phyloP scores from a whole-genome alignment of 1,140 invertebrate genomes.

The Apis laboriosa region DNA sequence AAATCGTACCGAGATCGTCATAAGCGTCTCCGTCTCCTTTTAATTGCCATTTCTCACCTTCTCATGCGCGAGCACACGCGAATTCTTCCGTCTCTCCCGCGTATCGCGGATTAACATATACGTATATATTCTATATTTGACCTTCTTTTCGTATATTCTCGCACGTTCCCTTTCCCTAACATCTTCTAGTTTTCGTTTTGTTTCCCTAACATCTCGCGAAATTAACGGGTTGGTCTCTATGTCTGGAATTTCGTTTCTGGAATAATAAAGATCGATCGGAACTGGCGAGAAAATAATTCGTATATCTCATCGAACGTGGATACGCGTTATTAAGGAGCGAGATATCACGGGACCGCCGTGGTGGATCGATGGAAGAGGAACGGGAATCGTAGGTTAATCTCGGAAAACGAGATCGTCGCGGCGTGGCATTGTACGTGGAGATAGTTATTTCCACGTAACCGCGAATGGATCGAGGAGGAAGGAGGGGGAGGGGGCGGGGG shows the following conservation, averaged over 20 bases:
- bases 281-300: constrained; percentile 27
- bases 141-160: not conserved
- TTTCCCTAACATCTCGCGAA: too few relatives aligned
- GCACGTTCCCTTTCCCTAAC: too few relatives aligned
- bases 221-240: too few relatives aligned
- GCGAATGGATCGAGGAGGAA: not conserved
- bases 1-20: not conserved
- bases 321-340: constrained; percentile 17
- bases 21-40: not conserved
- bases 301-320: constrained; percentile 26
- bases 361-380: not conserved
- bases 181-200: too few relatives aligned
- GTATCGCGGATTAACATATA: not conserved
- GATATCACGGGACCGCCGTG: not conserved
- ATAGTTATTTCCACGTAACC: constrained; percentile 31
- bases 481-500: not conserved
- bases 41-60: constrained; percentile 1
- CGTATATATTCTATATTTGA: not conserved
- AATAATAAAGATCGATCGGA: constrained; percentile 39
- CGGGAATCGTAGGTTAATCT: constrained; percentile 14
- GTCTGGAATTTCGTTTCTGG: constrained; percentile 21
- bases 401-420: constrained; percentile 28
- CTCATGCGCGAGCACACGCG: not conserved
- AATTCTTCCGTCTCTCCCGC: not conserved
- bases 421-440: constrained; percentile 2